A percentile compares a stretch with the other conserved stretches of the same genome.
These are phyloP conservation scores for Trichosurus vulpecula DNA, from an alignment of 2,797 vertebrate species.

Conservation along the genomic window DNA sequence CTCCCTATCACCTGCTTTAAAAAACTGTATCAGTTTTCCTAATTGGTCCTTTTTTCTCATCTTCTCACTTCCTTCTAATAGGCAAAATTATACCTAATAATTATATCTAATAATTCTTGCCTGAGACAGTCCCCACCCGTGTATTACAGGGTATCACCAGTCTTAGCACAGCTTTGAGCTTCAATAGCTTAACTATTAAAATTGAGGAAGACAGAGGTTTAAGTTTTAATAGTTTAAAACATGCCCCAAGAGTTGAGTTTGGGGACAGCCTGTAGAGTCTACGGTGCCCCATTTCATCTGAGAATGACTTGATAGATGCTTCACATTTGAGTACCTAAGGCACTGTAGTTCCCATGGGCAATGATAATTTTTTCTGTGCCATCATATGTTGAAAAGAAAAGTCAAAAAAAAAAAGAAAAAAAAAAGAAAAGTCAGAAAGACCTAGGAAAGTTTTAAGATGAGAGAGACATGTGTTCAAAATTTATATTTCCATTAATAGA, in stretches of 20 bases:
- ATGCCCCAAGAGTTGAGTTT: neutral
- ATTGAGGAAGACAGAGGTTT: neutral
- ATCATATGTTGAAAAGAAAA: neutral
- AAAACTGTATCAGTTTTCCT: neutral
- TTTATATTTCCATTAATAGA: neutral
- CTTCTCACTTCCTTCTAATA: neutral
- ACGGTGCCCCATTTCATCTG: neutral
- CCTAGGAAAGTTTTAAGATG: neutral
- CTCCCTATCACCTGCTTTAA: neutral
- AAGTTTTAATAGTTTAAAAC: neutral
- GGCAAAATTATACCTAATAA: neutral
- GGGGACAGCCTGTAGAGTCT: neutral
- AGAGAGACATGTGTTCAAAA: neutral
- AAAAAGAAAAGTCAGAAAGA: neutral
- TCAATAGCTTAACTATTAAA: neutral
- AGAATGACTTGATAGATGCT: neutral
- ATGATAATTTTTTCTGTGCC: neutral
- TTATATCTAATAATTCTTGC: neutral
- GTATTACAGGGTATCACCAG: neutral
- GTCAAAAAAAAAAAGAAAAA: neutral
- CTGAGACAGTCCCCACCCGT: neutral
- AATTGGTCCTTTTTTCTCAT: neutral
- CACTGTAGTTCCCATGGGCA: neutral
- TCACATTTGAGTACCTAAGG: neutral
- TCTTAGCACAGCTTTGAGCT: neutral